A percentile compares a stretch with the other conserved stretches of the same genome.
Evolutionary conservation across 2,888 invertebrate species (phyloP).

Genomic region (Volucella zonaria): DNA sequence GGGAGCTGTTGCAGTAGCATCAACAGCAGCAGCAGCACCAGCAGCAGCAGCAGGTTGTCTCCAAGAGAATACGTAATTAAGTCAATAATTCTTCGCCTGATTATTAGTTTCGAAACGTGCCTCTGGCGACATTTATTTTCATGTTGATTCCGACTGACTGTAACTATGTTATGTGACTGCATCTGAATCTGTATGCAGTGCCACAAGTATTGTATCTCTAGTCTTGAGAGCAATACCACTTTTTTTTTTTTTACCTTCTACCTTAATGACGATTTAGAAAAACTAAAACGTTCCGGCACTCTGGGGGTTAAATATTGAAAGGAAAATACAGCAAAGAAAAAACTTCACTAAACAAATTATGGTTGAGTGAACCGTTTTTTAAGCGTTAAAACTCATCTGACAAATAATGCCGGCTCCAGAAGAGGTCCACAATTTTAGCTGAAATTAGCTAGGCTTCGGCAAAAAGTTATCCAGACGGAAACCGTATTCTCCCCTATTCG

Average conservation of each 20-base stretch:
- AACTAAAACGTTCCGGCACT: too few species aligned
- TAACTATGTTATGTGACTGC: background rate
- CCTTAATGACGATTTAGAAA: background rate
- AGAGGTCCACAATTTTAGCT: too few species aligned
- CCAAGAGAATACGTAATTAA: slow-evolving; percentile 71
- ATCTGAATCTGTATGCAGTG: background rate
- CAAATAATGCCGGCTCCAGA: too few species aligned
- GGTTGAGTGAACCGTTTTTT: slow-evolving; percentile 1
- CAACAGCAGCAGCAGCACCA: slow-evolving; percentile 2
- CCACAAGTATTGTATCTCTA: too few species aligned
- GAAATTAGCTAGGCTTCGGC: slow-evolving; percentile 6
- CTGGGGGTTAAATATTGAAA: background rate
- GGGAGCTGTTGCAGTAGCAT: background rate
- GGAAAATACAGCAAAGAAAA: background rate
- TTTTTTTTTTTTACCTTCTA: background rate
- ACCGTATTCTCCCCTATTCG: background rate
- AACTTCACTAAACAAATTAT: background rate
- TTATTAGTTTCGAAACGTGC: slow-evolving; percentile 72
- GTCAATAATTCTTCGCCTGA: slow-evolving; percentile 72
- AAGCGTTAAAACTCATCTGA: background rate
- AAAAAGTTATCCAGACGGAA: background rate
- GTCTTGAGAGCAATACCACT: background rate
- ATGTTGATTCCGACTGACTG: slow-evolving; percentile 14
- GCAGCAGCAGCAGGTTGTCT: slow-evolving; percentile 64
- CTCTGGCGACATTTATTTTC: slow-evolving; percentile 64